Conservation (phyloP, 2,113 vertebrate genomes). For the Hippocampus comes region DNA sequence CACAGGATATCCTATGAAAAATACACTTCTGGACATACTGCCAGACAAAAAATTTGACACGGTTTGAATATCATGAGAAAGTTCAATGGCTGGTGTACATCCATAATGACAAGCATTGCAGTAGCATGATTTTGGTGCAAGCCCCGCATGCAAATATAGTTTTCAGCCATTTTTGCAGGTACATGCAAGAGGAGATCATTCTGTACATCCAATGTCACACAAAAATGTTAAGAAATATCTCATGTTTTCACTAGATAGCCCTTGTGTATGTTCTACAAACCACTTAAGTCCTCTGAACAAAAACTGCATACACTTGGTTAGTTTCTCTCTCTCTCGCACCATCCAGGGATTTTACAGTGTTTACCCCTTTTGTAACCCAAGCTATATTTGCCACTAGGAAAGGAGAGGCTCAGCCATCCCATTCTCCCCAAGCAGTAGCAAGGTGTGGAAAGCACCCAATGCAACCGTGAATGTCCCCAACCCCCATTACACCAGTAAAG, state of each 20-base stretch:
- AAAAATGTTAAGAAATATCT: neutral
- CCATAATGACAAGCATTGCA: neutral
- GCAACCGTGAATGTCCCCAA: slow-evolving; percentile 12
- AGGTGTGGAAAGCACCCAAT: slow-evolving; percentile 25
- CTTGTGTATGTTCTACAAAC: neutral
- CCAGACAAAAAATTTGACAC: neutral
- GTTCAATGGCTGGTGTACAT: neutral
- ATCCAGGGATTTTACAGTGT: slow-evolving; percentile 17
- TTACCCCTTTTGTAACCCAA: slow-evolving; percentile 8
- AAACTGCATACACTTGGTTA: neutral
- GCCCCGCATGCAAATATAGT: neutral
- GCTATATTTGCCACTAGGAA: slow-evolving; percentile 13
- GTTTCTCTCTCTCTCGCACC: neutral
- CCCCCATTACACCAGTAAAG: slow-evolving; percentile 25
- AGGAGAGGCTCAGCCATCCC: slow-evolving; percentile 7
- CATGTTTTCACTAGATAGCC: neutral
- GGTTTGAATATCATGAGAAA: neutral
- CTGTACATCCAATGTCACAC: neutral
- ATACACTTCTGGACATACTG: neutral
- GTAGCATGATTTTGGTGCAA: neutral
- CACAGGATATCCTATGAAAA: neutral
- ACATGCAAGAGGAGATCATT: no score
- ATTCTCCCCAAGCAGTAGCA: neutral
- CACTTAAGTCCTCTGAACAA: neutral
- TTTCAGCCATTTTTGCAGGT: neutral